These are phyloP conservation scores for Drosophila paracracens DNA, from an alignment of 2,888 invertebrate genomes.

Conservation along the genomic window DNA sequence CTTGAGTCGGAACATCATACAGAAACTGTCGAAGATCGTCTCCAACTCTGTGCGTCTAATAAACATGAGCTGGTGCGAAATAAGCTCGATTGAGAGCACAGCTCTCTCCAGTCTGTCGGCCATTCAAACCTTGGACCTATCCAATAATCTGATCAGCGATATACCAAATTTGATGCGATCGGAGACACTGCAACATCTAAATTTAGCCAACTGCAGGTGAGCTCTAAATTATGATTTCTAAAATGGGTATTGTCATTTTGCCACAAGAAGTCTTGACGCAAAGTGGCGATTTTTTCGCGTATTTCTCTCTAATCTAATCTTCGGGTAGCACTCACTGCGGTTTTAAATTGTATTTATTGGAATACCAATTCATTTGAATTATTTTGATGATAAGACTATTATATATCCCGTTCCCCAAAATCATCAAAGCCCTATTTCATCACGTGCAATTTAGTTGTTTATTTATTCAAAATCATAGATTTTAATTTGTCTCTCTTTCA, in stretches of 20 bases:
- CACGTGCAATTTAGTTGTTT: neutral
- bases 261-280: neutral
- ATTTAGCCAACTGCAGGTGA: constrained; percentile 85
- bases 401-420: neutral
- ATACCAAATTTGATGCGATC: constrained; percentile 88
- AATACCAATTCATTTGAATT: neutral
- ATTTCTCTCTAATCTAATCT: neutral
- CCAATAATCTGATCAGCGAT: constrained; percentile 88
- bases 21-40: constrained; percentile 86
- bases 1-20: constrained; percentile 89
- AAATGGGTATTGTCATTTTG: neutral
- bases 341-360: neutral
- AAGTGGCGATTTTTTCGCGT: too few relatives aligned
- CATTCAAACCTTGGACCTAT: constrained; percentile 88
- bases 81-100: constrained; percentile 86
- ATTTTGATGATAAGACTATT: neutral
- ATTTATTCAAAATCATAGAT: neutral
- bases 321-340: neutral
- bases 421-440: neutral
- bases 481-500: neutral
- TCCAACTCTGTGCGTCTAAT: constrained; percentile 87
- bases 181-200: constrained; percentile 87
- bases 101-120: constrained; percentile 87
- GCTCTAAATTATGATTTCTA: neutral
- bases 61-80: constrained; percentile 89